These are phyloP conservation scores for Melanotaenia nigrans DNA, from an alignment of 2,797 vertebrate genomes.

Conservation along the genomic window DNA sequence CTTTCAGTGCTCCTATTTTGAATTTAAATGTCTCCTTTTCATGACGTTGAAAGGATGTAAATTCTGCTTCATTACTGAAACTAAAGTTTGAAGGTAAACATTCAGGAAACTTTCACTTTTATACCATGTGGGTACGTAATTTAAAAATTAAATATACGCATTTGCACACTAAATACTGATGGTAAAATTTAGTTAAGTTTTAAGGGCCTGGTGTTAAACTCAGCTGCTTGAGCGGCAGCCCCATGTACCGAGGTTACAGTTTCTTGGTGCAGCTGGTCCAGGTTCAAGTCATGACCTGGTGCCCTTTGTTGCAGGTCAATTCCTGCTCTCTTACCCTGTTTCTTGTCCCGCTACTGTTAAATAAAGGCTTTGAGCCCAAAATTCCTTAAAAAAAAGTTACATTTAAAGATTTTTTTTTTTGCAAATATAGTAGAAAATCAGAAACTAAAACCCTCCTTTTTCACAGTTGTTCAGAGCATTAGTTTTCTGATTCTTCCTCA, in stretches of 20 bases:
- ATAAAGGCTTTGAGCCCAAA: neutral
- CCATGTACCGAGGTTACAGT: too few relatives aligned
- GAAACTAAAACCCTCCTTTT: neutral
- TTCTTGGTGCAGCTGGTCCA: too few relatives aligned
- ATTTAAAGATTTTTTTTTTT: too few relatives aligned
- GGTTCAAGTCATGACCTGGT: too few relatives aligned
- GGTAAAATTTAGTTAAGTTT: neutral
- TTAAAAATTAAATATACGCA: neutral
- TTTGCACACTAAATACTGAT: neutral
- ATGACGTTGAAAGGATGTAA: too few relatives aligned
- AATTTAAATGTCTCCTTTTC: too few relatives aligned
- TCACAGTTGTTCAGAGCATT: neutral
- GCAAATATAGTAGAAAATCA: neutral
- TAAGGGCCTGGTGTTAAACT: neutral
- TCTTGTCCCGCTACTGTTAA: too few relatives aligned
- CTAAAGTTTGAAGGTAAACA: neutral
- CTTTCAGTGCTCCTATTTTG: too few relatives aligned
- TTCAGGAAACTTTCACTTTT: neutral
- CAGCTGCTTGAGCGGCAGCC: too few relatives aligned
- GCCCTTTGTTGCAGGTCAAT: too few relatives aligned
- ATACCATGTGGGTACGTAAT: neutral
- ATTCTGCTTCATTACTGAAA: neutral
- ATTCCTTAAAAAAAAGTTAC: too few relatives aligned
- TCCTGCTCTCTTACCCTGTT: neutral
- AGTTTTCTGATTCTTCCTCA: neutral